These are phyloP conservation scores for Tachycineta bicolor DNA, from an alignment of 2,113 vertebrate species.

Conservation along the genomic window DNA sequence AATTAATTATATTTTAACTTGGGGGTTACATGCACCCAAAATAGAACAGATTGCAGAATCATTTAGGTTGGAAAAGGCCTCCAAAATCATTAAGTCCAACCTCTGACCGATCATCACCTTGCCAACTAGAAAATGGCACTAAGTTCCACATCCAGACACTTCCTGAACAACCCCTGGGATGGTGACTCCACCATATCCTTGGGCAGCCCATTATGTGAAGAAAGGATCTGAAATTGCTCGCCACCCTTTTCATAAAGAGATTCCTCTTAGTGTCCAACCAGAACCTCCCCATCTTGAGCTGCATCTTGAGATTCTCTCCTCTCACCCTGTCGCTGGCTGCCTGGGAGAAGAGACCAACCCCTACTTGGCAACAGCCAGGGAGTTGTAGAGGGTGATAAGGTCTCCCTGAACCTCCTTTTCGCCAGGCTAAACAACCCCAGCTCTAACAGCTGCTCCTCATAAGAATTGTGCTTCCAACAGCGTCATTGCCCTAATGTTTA, in stretches of 20 bases:
- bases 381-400: background rate
- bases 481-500: background rate
- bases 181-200: background rate
- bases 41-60: background rate
- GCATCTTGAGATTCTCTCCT: background rate
- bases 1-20: background rate
- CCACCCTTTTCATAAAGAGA: background rate
- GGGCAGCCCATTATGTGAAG: background rate
- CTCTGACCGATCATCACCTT: background rate
- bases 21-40: background rate
- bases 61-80: background rate
- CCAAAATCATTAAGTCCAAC: accelerated
- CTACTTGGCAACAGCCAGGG: background rate
- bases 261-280: background rate
- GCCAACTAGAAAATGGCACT: background rate
- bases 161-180: background rate
- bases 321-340: no score
- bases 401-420: background rate
- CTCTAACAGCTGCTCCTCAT: background rate
- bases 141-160: background rate
- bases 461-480: background rate
- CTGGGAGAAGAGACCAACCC: background rate
- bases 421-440: background rate
- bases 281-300: background rate
- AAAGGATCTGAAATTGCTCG: background rate